Percentiles rank a stretch among this genome's conserved stretches.
These are phyloP conservation scores for Sciurus niger DNA, from an alignment of 2,113 vertebrate genomes.

Conservation along the genomic window DNA sequence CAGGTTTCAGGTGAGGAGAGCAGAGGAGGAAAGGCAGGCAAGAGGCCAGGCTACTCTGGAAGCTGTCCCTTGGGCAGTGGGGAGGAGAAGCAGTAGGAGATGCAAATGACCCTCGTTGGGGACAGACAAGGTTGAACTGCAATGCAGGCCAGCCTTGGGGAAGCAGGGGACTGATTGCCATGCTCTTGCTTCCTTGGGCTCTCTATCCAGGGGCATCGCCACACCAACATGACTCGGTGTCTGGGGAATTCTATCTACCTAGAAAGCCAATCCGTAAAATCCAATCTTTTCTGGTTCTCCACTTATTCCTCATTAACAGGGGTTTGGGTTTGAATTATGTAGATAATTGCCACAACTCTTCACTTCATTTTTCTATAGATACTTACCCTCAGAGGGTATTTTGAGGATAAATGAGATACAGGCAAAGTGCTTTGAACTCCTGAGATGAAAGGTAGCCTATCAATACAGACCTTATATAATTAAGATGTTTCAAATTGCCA, in stretches of 20 bases:
- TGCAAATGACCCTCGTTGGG: neutral
- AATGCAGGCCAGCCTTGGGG: neutral
- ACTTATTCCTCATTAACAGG: conserved; percentile 32
- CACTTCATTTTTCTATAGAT: conserved; percentile 66
- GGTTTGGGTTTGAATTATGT: conserved; percentile 73
- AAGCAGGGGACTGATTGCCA: neutral
- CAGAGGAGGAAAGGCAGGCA: neutral
- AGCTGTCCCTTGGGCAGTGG: rapidly evolving
- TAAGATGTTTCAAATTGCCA: conserved; percentile 77
- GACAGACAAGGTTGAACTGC: rapidly evolving
- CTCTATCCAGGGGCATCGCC: neutral
- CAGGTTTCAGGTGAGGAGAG: neutral
- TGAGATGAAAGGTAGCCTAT: conserved; percentile 70
- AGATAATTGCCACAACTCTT: conserved; percentile 61
- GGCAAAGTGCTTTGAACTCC: conserved; percentile 68
- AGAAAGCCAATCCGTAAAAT: conserved; percentile 37
- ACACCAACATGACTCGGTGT: neutral
- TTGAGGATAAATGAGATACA: conserved; percentile 71
- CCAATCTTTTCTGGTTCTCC: conserved; percentile 2
- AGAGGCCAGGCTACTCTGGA: rapidly evolving
- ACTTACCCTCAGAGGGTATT: conserved; percentile 72
- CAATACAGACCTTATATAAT: conserved; percentile 72
- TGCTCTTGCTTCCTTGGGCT: neutral
- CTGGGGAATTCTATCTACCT: neutral
- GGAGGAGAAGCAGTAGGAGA: rapidly evolving